Evolutionary conservation across 2,888 invertebrate species (phyloP).

Genomic region (Argyra leucocephala): DNA sequence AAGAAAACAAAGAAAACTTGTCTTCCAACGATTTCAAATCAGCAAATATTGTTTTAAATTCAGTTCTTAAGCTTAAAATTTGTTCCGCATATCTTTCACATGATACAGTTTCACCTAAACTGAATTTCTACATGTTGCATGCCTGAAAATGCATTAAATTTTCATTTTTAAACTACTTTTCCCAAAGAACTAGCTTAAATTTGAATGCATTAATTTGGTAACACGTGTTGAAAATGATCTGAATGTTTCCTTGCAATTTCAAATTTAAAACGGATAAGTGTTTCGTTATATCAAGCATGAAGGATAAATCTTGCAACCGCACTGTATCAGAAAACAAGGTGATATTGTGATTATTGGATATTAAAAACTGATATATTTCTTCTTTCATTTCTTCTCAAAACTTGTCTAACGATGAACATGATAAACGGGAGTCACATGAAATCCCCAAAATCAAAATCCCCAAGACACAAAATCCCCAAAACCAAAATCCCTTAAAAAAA

Average conservation of each 20-base stretch:
- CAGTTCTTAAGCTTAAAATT: constrained; percentile 20
- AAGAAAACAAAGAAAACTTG: no score
- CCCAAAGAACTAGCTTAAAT: constrained; percentile 25
- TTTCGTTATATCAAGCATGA: constrained; percentile 18
- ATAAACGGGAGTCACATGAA: no score
- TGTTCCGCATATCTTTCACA: no score
- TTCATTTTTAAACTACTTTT: no score
- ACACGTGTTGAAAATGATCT: constrained; percentile 24
- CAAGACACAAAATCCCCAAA: no score
- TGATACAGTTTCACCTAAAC: constrained; percentile 18
- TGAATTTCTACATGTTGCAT: constrained; percentile 19
- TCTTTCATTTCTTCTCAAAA: no score
- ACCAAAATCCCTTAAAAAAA: no score
- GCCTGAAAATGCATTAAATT: no score
- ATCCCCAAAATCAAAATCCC: no score
- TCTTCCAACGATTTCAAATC: constrained; percentile 23
- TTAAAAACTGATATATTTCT: constrained; percentile 18
- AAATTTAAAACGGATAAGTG: constrained; percentile 21
- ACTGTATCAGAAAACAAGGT: constrained; percentile 16
- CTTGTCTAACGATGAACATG: no score
- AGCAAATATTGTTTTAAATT: constrained; percentile 24
- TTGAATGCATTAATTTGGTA: constrained; percentile 24
- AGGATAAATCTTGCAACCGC: constrained; percentile 19
- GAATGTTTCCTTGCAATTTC: constrained; percentile 22
- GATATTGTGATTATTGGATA: constrained; percentile 16